Conservation (phyloP, 2,888 invertebrate species). For the Cosmorhoe ocellata region DNA sequence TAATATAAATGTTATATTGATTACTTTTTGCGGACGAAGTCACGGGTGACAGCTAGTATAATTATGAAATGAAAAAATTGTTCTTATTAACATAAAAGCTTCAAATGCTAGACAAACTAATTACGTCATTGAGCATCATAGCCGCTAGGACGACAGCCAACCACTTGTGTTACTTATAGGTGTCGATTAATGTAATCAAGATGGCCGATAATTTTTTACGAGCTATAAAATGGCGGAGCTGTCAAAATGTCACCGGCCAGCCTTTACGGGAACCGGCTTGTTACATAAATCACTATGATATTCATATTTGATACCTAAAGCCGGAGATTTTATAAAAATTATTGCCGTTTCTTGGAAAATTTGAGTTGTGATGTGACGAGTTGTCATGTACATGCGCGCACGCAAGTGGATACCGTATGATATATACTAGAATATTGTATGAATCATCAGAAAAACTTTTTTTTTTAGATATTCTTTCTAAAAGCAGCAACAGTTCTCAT, state of each 20-base stretch:
- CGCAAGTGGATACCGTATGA: slow-evolving; percentile 41
- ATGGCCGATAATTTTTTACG: slow-evolving; percentile 27
- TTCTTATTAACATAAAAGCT: no score
- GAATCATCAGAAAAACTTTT: no score
- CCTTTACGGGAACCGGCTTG: slow-evolving; percentile 41
- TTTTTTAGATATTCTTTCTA: no score
- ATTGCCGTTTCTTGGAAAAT: slow-evolving; percentile 65
- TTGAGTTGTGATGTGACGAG: slow-evolving; percentile 53
- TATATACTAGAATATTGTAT: no score
- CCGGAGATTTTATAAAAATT: slow-evolving; percentile 58
- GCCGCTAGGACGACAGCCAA: background rate
- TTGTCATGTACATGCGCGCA: slow-evolving; percentile 34
- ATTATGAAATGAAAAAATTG: no score
- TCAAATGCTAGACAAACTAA: no score
- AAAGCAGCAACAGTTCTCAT: no score
- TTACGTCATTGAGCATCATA: background rate
- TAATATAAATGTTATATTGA: no score
- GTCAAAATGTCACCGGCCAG: slow-evolving; percentile 48
- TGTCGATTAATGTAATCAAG: slow-evolving; percentile 28
- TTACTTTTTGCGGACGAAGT: no score
- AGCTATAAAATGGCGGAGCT: slow-evolving; percentile 19
- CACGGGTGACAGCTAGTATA: no score
- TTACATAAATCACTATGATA: slow-evolving; percentile 61
- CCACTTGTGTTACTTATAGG: slow-evolving; percentile 23
- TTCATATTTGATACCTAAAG: slow-evolving; percentile 70